Evolutionary conservation across 1,140 invertebrate species (phyloP), one percentile per base, ranked within the genome.

Genomic region (Mylabris phalerata): DNA sequence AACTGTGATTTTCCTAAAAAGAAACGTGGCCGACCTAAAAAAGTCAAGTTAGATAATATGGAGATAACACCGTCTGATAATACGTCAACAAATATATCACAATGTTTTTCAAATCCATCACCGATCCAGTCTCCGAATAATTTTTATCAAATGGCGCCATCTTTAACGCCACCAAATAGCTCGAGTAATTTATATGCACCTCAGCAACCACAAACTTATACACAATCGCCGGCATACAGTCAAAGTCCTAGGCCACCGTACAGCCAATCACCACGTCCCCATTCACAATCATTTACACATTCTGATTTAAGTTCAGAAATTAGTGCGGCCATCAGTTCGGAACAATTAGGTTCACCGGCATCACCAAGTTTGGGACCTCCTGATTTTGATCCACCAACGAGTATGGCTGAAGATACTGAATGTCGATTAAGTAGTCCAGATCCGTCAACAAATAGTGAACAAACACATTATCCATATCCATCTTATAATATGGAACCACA

Each of bases 11-110:
- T 84, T 49, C 83, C 87, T 41, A 90, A 90, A 74, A 93, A 93
- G 71, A 91, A 91, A 63, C 75, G 90, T 44, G 90, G 90, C 6
- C 78, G 90, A 39, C 90, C 90, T 27, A 93, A 93, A 69, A 93
- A 93, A 73, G 84, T 91, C 1, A 80, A 86, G 59, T 78, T 83
- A 3, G 84, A 74, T 13, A 69, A 68, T 48, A 50, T 63, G 48
- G 69, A 72, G 9, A 50, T 65, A 19, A 55, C 60, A 48, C 54
- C 59, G 43, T 43, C 60, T 26, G 67, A 73, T 25, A 63, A 67
- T 50, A 64, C 64, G 60, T 70, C 61, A 64, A 68, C 61, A 50
- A 69, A 72, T 24, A 67, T 80, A 39, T 67, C 78, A 5, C 80
- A 79, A 57, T 82, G 82, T 70, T 84, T 82, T 65, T 80, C 82